A percentile compares a stretch with the other conserved stretches of the same genome.
Conservation (phyloP, 2,797 vertebrate genomes). For the Cyprinella venusta region DNA sequence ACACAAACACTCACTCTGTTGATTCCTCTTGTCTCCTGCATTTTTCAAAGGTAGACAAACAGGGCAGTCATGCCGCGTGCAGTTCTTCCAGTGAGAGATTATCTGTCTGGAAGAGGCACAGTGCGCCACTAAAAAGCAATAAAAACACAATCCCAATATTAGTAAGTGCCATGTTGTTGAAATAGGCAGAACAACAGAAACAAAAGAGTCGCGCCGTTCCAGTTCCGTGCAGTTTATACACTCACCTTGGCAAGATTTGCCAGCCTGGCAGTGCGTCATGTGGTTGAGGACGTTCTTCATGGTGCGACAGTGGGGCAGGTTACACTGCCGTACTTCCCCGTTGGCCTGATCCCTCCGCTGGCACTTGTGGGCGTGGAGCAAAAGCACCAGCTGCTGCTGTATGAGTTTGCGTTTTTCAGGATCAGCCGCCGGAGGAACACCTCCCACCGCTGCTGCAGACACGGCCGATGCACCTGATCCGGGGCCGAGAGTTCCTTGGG, state of each 20-base stretch:
- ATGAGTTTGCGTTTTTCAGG: slow-evolving; percentile 98
- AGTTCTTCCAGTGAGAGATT: slow-evolving; percentile 99
- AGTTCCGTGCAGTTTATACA: background rate
- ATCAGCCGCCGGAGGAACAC: slow-evolving; percentile 93
- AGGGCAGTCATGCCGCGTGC: slow-evolving; percentile 96
- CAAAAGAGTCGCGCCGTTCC: background rate
- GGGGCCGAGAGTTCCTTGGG: slow-evolving; percentile 82
- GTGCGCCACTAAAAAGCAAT: slow-evolving; percentile 80
- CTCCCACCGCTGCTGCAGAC: slow-evolving; percentile 82
- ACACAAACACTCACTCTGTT: slow-evolving; percentile 93
- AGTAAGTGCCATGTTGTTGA: background rate
- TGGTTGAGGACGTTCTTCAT: slow-evolving; percentile 99
- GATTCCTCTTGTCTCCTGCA: slow-evolving; percentile 98
- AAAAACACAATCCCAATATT: slow-evolving; percentile 61
- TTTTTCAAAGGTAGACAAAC: slow-evolving; percentile 98
- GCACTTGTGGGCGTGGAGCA: slow-evolving; percentile 97
- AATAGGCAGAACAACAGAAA: background rate
- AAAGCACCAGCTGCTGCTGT: slow-evolving; percentile 95
- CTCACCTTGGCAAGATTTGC: slow-evolving; percentile 97
- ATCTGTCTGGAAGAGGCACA: slow-evolving; percentile 98
- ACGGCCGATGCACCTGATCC: slow-evolving; percentile 81
- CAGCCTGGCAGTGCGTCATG: slow-evolving; percentile 99
- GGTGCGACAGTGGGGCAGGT: slow-evolving; percentile 95
- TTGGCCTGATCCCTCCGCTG: slow-evolving; percentile 96
- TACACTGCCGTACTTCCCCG: slow-evolving; percentile 93